Evolutionary conservation across 1,140 invertebrate genomes (phyloP), one percentile per base, ranked within the genome.

Genomic region (Cylas formicarius): DNA sequence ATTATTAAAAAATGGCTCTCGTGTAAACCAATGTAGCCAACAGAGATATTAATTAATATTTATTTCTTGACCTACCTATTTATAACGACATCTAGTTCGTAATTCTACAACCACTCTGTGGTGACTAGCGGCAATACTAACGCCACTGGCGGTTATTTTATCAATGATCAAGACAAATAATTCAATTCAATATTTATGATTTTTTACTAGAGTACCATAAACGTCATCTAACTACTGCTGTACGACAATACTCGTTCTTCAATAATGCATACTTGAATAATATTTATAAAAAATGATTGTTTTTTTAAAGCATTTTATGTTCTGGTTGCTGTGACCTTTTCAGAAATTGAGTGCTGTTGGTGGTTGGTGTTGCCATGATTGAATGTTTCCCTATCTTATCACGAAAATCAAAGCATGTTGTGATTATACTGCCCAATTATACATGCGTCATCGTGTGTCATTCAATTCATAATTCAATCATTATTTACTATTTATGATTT

Each of bases 171-270:
- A n/a, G n/a, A n/a, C n/a, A n/a, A n/a, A n/a, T n/a, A n/a, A n/a
- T n/a, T n/a, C n/a, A n/a, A n/a, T n/a, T n/a, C n/a, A n/a, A n/a
- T n/a, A n/a, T n/a, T n/a, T n/a, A 28, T 28, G 26, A 28, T 28
- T 28, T 27, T 28, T 28, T 28, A 28, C 26, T 14, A 28, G 11
- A 28, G n/a, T n/a, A n/a, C n/a, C n/a, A n/a, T n/a, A n/a, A n/a
- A n/a, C n/a, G n/a, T n/a, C n/a, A n/a, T n/a, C n/a, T n/a, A n/a
- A n/a, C n/a, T n/a, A n/a, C n/a, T n/a, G n/a, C n/a, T n/a, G n/a
- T n/a, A n/a, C n/a, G n/a, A n/a, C n/a, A n/a, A n/a, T n/a, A n/a
- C n/a, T n/a, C 26, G 26, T 14, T 13, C n/a, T 27, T 13, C n/a
- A 11, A 11, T 28, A n/a, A 28, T 28, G 14, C 11, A 28, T 11